These are phyloP conservation scores for Tricholaema leucomelas DNA, from an alignment of 2,113 vertebrate species.

Conservation along the genomic window DNA sequence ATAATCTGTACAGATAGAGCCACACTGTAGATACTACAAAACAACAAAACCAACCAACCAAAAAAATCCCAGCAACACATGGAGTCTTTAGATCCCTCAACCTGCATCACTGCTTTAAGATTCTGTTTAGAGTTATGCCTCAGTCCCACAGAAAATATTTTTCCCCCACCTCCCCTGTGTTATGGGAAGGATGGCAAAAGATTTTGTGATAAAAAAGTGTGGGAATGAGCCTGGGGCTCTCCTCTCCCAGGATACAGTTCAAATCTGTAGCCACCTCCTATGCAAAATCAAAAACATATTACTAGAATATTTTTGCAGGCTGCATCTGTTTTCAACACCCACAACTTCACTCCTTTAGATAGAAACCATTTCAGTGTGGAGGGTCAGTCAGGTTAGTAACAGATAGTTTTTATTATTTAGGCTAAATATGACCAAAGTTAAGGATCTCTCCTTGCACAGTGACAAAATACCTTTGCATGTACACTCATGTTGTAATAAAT, in stretches of 20 bases:
- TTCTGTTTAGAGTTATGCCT: not conserved
- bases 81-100: not conserved
- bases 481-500: not conserved
- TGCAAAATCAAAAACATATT: constrained; percentile 8
- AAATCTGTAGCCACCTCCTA: not conserved
- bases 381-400: not conserved
- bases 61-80: not conserved
- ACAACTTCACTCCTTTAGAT: constrained; percentile 38
- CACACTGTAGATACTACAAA: not conserved
- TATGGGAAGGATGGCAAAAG: not conserved
- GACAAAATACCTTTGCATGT: not conserved
- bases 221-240: constrained; percentile 14
- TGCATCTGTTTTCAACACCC: constrained; percentile 52
- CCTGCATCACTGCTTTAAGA: not conserved
- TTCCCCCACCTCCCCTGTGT: not conserved
- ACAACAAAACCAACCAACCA: not conserved
- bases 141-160: not conserved
- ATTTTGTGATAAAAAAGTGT: not conserved
- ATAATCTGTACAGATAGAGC: not conserved
- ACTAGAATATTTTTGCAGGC: constrained; percentile 31
- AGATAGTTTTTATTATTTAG: not conserved
- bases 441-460: not conserved
- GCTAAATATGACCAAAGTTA: not conserved
- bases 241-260: not conserved
- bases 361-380: not conserved